Evolutionary conservation across 2,888 invertebrate species (phyloP), one percentile per base, ranked within the genome.

Genomic region (Drosophila atripex): DNA sequence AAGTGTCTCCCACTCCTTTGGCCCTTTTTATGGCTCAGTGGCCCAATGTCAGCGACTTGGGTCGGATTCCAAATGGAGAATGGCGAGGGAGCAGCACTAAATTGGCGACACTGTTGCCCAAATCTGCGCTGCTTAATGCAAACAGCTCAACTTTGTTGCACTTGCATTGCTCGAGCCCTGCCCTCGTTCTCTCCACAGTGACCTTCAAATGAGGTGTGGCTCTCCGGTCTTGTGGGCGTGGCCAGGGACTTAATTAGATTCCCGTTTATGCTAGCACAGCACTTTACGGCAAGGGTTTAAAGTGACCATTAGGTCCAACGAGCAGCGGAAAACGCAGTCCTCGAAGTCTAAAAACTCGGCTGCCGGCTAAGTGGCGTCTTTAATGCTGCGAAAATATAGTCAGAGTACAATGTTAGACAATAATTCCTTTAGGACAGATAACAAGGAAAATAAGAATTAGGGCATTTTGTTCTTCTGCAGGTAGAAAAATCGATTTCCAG

Each of bases 61-160:
- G 63, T 12, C 43, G 28, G 18, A 28, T 12, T 18, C 43, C 18
- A 38, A 32, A 14, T n/a, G 46, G n/a, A 21, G 8, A 28, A 14
- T 5, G 43, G 32, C 43, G 1, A 16, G 28, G 35, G 50, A 51
- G 54, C 45, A 38, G 63, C 72, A 80, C 74, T 88, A 82, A 88
- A 70, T 57, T 74, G 82, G 59, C 63, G 86, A 88, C 83, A 82
- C 61, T 82, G 82, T 88, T 88, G 88, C 79, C 73, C 66, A 78
- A 87, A 78, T 78, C 86, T 71, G 66, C 66, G 68, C 72, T 72
- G 70, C 71, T 80, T 76, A 71, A 76, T 69, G 88, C 86, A 86
- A 82, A 73, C 80, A 76, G 68, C 38, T 41, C 66, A 63, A 86
- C 82, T 68, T 61, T 86, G 88, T 83, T 88, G 82, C 86, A 76